These are phyloP conservation scores for Limanda limanda DNA, from an alignment of 2,113 vertebrate species.

Conservation along the genomic window DNA sequence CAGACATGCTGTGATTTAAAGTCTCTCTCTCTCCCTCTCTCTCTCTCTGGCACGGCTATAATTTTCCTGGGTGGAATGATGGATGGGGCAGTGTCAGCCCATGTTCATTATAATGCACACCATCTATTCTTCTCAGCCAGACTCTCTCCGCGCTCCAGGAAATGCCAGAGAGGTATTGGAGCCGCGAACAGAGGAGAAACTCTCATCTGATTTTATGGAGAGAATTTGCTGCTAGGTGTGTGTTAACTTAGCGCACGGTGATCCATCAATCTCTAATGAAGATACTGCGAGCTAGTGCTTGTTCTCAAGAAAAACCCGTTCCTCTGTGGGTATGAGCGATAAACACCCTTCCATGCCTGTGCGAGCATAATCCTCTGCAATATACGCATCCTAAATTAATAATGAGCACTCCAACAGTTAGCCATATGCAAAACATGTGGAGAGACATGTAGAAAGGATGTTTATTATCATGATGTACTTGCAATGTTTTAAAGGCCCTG, in stretches of 20 bases:
- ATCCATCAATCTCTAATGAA: constrained; percentile 81
- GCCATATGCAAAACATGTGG: constrained; percentile 41
- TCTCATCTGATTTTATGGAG: constrained; percentile 74
- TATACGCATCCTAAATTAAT: constrained; percentile 61
- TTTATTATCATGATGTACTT: constrained; percentile 20
- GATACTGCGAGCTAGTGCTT: constrained; percentile 55
- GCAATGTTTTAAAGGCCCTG: background rate
- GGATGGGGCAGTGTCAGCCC: constrained; percentile 84
- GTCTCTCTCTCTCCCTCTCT: constrained; percentile 48
- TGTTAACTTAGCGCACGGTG: constrained; percentile 65
- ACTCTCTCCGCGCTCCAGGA: constrained; percentile 81
- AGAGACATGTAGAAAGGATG: constrained; percentile 2
- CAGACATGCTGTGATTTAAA: constrained; percentile 72
- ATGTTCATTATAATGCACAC: constrained; percentile 87
- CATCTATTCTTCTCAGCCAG: constrained; percentile 84
- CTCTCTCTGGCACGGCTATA: constrained; percentile 76
- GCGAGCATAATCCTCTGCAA: constrained; percentile 41
- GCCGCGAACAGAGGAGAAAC: constrained; percentile 63
- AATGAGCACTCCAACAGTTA: constrained; percentile 45
- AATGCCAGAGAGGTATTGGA: constrained; percentile 78
- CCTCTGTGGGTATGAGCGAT: constrained; percentile 50
- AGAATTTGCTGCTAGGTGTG: constrained; percentile 73
- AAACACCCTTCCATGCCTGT: constrained; percentile 47
- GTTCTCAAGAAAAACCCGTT: constrained; percentile 48
- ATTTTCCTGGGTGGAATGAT: constrained; percentile 84